Evolutionary conservation across 2,797 vertebrate genomes (phyloP), one percentile per base, ranked within the genome.

Genomic region (Falco concolor): DNA sequence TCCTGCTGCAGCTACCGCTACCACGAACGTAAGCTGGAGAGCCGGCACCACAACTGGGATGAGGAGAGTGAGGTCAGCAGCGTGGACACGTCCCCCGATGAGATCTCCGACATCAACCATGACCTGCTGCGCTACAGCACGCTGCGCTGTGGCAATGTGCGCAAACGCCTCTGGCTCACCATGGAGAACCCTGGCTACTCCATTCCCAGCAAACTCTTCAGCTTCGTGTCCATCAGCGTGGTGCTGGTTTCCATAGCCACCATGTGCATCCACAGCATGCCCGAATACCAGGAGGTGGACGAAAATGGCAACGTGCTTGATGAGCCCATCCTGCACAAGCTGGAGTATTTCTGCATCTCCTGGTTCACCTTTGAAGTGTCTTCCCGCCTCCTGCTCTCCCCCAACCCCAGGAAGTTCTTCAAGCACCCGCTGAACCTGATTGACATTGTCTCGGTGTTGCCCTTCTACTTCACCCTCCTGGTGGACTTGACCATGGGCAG

Each of bases 331-430:
- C 98, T 98, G 96, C 98, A 99, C 94, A 98, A 97, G 36, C 97
- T 99, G 82, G 99, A 99, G 97, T 98, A 99, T 78, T 99, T 99
- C 98, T 99, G 99, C 97, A 99, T 98, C 96, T 99, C 99, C 95
- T 99, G 99, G 99, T 99, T 99, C 98, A 99, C 99, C 87, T 99
- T 99, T 2, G 99, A 99, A 97, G 99, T 99, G 59, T 98, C 99
- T 49, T 98, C 97, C 12, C 98, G 99, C 74, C 98, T 99, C 94
- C 97, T 99, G 94, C 98, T 99, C 61, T 99, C 99, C 0, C 99
- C 99, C 24, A 99, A 99, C 98, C 97, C 97, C 91, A 98, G 94
- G 88, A 99, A 98, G 97, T 99, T 99, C 98, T 99, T 99, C 92
- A 98, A 94, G 70, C 99, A 99, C 85, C 99, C 99, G 0, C 98